Percentiles rank a stretch among this genome's conserved stretches.
phyloP scores from a whole-genome alignment of 1,140 invertebrate genomes.

The Drosophila sulfurigaster region DNA sequence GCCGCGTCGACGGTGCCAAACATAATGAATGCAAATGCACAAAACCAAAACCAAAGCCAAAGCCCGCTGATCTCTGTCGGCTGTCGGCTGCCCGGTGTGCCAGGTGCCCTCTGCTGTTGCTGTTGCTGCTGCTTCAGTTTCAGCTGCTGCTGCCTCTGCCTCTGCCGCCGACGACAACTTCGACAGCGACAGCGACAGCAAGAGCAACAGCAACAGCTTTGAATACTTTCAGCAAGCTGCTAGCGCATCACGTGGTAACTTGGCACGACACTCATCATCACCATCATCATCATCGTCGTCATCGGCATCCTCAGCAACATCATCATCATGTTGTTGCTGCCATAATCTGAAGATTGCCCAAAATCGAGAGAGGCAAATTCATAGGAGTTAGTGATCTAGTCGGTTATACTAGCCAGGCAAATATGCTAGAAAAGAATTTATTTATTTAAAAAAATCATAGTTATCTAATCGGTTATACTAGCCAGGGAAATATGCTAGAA shows the following conservation, averaged over 20 bases:
- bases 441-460: too few relatives aligned
- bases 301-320: conserved; percentile 27
- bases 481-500: background rate
- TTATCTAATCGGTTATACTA: conserved; percentile 8
- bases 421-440: conserved; percentile 2
- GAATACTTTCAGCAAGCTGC: conserved; percentile 14
- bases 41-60: conserved; percentile 43
- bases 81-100: conserved; percentile 54
- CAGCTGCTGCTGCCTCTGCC: conserved; percentile 29
- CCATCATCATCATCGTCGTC: conserved; percentile 8
- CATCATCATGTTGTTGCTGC: conserved; percentile 39
- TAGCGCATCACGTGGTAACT: conserved; percentile 44
- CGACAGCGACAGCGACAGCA: conserved; percentile 29
- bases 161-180: conserved; percentile 41
- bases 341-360: conserved; percentile 50
- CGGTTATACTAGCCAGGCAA: background rate
- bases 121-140: conserved; percentile 40
- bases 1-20: conserved; percentile 74
- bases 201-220: background rate
- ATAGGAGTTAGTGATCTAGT: conserved; percentile 21
- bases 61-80: conserved; percentile 57
- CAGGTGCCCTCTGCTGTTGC: conserved; percentile 39
- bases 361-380: conserved; percentile 16
- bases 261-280: conserved; percentile 44
- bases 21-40: conserved; percentile 83